Conservation (phyloP, 1,140 invertebrate genomes). For the Hyposmocoma kahamanoa region DNA sequence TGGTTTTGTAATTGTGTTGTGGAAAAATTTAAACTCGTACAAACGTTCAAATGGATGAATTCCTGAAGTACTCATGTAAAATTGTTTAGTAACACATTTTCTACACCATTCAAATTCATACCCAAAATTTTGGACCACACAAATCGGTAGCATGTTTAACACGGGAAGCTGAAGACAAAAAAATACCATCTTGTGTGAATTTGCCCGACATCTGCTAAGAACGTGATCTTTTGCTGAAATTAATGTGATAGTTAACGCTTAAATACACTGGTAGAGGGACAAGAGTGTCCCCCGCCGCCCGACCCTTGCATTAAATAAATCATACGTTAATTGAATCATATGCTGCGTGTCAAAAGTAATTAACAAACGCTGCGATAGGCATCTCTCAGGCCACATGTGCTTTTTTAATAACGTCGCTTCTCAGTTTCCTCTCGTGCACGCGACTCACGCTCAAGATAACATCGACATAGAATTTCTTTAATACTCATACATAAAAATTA, state of each 20-base stretch:
- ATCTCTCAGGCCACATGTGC: constrained; percentile 66
- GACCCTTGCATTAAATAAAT: constrained; percentile 59
- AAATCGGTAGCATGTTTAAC: constrained; percentile 48
- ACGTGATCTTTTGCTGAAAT: constrained; percentile 46
- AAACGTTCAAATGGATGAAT: too few species aligned
- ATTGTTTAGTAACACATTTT: too few species aligned
- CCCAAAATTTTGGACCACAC: constrained; percentile 50
- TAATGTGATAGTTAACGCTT: constrained; percentile 63
- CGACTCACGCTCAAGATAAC: constrained; percentile 60
- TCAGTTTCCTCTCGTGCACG: constrained; percentile 58
- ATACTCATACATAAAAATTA: constrained; percentile 57
- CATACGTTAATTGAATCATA: constrained; percentile 74
- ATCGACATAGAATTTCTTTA: constrained; percentile 63
- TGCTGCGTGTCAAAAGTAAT: constrained; percentile 71
- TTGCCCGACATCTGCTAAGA: constrained; percentile 57
- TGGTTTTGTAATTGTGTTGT: constrained; percentile 20
- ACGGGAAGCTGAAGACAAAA: constrained; percentile 23
- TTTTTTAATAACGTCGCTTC: constrained; percentile 67
- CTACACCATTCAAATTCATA: too few species aligned
- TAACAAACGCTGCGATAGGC: constrained; percentile 68
- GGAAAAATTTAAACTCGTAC: not conserved
- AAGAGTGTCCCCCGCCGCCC: constrained; percentile 25
- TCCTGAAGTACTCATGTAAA: too few species aligned
- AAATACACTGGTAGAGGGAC: constrained; percentile 44
- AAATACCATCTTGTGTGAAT: constrained; percentile 53